Base-by-base conservation (phyloP, 2,888 invertebrate species). In the Folsomia manolachei region DNA sequence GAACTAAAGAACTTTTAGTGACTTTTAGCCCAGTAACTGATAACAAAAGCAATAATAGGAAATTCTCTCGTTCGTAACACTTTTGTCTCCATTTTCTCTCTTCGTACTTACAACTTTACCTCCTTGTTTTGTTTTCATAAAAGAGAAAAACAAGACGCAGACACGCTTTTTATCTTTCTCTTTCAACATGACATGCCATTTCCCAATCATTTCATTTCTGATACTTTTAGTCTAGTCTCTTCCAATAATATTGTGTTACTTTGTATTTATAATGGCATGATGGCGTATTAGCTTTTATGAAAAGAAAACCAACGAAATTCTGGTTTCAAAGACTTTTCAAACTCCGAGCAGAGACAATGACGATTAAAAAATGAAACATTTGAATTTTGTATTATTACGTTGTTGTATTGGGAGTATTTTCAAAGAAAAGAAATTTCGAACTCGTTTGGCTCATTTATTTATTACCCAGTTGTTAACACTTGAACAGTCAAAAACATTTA, bases 41-140 rank as follows among this genome's bases (percentile, higher is more conserved):
- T 56, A 56, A 56, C 56, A 56, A 56, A 56, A 56, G 56, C 56
- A 56, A 56, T 56, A 56, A 56, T 56, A 56, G 56, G 21, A 56
- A 56, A 56, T 56, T 19, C 39, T 4, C 14, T 39, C 14, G 39
- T 39, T 39, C 56, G 56, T 56, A n/a, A 4, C 56, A 56, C 56
- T 56, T 56, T 56, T 56, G 56, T 56, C 21, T 21, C 56, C 56
- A 56, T 39, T 39, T 39, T 39, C 39, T 39, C 39, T n/a, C n/a
- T n/a, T n/a, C n/a, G n/a, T n/a, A n/a, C n/a, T n/a, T n/a, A n/a
- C n/a, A n/a, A 51, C 18, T 51, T 51, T 56, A 56, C 56, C 19
- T 56, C n/a, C 21, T n/a, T 39, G 39, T 14, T 39, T n/a, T 39
- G 39, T 14, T 39, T 39, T 39, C 39, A 39, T 14, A 39, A n/a